Evolutionary conservation across 2,797 vertebrate species (phyloP).

Genomic region (Austrolebias charrua): DNA sequence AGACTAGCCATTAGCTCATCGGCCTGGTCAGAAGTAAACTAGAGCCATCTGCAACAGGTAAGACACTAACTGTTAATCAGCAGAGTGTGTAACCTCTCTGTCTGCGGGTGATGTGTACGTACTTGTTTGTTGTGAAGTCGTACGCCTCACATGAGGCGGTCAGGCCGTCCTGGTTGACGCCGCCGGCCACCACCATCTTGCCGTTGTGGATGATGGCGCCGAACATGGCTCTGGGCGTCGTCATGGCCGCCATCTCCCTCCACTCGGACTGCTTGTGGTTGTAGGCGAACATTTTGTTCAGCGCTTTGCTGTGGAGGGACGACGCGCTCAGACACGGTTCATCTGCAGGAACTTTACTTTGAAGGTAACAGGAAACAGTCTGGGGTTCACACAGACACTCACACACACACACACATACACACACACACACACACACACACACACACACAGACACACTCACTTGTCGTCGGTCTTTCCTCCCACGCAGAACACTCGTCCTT

Average conservation of each 20-base stretch:
- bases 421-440: slow-evolving; percentile 22
- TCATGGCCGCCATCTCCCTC: slow-evolving; percentile 95
- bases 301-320: slow-evolving; percentile 86
- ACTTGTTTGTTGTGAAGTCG: slow-evolving; percentile 92
- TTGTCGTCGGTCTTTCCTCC: slow-evolving; percentile 99
- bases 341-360: neutral
- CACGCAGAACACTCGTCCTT: slow-evolving; percentile 89
- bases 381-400: neutral
- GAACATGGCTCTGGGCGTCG: slow-evolving; percentile 93
- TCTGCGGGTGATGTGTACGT: slow-evolving; percentile 44
- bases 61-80: no score
- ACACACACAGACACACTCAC: slow-evolving; percentile 74
- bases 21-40: no score
- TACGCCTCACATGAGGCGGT: slow-evolving; percentile 86
- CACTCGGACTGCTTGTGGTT: slow-evolving; percentile 97
- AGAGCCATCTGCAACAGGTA: no score
- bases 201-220: slow-evolving; percentile 88
- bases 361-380: neutral
- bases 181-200: slow-evolving; percentile 89
- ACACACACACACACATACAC: slow-evolving; percentile 20
- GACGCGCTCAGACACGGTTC: neutral
- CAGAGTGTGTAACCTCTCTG: no score
- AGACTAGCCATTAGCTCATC: no score
- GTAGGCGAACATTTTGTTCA: slow-evolving; percentile 92
- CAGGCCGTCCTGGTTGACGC: slow-evolving; percentile 95